phyloP scores from a whole-genome alignment of 2,113 vertebrate genomes.

The Cynocephalus volans region DNA sequence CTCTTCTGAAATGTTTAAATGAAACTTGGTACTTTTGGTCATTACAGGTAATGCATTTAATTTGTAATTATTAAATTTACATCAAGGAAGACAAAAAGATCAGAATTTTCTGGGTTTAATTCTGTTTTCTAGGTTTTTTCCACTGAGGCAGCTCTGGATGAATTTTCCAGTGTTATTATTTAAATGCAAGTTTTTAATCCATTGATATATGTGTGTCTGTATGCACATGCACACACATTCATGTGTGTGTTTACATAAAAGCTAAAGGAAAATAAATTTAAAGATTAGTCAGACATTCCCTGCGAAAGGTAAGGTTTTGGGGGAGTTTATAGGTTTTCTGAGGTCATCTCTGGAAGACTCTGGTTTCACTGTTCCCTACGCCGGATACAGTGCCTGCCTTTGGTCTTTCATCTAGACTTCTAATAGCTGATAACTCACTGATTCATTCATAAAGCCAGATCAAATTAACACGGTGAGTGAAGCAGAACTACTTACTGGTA shows the following conservation, averaged over 20 bases:
- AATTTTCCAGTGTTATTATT: constrained; percentile 62
- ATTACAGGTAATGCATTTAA: background rate
- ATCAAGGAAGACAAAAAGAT: constrained; percentile 31
- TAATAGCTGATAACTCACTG: background rate
- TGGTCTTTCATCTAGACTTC: background rate
- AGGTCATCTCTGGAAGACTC: background rate
- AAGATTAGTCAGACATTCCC: background rate
- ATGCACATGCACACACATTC: no score
- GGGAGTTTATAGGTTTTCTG: background rate
- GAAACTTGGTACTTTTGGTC: constrained; percentile 3
- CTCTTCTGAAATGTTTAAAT: constrained; percentile 55
- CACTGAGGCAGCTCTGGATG: constrained; percentile 9
- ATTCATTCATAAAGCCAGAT: background rate
- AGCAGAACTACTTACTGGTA: background rate
- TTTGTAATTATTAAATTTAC: constrained; percentile 37
- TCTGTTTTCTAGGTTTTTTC: constrained; percentile 56
- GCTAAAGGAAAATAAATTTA: constrained; percentile 53
- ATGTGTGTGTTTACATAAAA: background rate
- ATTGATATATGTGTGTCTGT: background rate
- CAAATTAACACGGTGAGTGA: background rate
- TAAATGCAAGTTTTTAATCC: constrained; percentile 49
- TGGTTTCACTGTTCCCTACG: background rate
- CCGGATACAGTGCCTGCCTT: background rate
- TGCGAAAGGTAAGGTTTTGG: constrained; percentile 54
- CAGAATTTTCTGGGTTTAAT: constrained; percentile 31